Evolutionary conservation across 2,797 vertebrate genomes (phyloP), one percentile per base, ranked within the genome.

Genomic region (Hylomyscus alleni): DNA sequence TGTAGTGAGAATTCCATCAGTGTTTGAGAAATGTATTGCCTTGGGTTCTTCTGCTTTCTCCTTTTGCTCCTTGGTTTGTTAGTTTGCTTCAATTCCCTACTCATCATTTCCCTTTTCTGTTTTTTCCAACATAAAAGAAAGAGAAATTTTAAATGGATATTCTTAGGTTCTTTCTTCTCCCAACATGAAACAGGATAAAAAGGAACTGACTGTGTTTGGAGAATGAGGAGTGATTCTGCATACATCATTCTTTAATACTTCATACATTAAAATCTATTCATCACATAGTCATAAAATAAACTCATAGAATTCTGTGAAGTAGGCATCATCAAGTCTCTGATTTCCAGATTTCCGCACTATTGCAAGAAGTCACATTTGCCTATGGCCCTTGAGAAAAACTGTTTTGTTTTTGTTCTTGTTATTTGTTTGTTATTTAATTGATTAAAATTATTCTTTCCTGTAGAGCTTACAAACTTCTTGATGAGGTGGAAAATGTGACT

Each of bases 141-240:
- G n/a, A 95, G 78, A 97, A 96, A 10, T 95, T 80, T 31, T 76
- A 89, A 96, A 89, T n/a, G 78, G 24, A 15, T 40, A 29, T 90
- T 90, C n/a, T 60, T 69, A 13, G 76, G 22, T 93, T 87, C 78
- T 89, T 58, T 88, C 37, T 88, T 93, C 19, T 83, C 52, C 40
- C 56, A 84, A 75, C 72, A 75, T 76, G 56, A 94, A 89, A 96
- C 56, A 44, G 13, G 47, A 76, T 86, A 26, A 52, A 34, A 87
- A 92, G n/a, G 14, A 13, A 22, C 34, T 80, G 50, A 6, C 52
- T 77, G 34, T 52, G 47, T n/a, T 29, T 67, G 90, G 87, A 77
- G 81, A 81, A 62, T 52, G 20, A 22, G 40, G 17, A 95, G 31
- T 8, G 19, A 14, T 29, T 84, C 1, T 1, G 17, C 24, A 91